Evolutionary conservation across 2,113 vertebrate genomes (phyloP).

Genomic region (Caranx ignobilis): DNA sequence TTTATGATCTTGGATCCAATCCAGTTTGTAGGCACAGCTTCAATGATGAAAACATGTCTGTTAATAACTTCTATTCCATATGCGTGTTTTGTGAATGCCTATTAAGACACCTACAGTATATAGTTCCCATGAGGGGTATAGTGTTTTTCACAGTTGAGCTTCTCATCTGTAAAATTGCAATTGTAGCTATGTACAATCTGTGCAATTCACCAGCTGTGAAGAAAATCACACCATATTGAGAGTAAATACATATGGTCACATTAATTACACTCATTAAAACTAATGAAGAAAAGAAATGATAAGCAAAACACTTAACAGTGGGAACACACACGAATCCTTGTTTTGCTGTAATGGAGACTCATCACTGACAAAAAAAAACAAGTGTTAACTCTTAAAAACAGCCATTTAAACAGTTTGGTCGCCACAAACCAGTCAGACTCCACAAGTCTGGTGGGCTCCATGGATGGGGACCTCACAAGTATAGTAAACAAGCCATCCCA

Average conservation of each 20-base stretch:
- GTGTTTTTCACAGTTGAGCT: neutral
- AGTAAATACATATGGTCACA: neutral
- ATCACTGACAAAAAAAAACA: no score
- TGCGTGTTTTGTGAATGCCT: neutral
- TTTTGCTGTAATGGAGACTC: no score
- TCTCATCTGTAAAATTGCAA: neutral
- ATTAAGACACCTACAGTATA: neutral
- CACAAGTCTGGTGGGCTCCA: no score
- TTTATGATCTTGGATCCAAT: slow-evolving; percentile 18
- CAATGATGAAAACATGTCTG: neutral
- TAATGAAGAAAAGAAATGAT: neutral
- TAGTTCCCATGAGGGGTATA: neutral
- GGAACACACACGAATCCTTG: neutral
- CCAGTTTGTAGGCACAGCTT: neutral
- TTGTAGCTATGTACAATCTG: neutral
- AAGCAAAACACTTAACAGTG: slow-evolving; percentile 16
- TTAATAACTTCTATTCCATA: neutral
- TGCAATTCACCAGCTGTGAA: neutral
- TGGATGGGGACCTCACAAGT: no score
- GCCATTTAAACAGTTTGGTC: no score
- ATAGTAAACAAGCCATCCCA: no score
- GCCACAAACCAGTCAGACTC: no score
- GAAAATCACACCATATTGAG: neutral
- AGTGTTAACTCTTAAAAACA: no score
- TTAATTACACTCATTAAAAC: neutral